These are phyloP conservation scores for Zelostemma sp. DNA, from an alignment of 1,140 invertebrate genomes.

Conservation along the genomic window DNA sequence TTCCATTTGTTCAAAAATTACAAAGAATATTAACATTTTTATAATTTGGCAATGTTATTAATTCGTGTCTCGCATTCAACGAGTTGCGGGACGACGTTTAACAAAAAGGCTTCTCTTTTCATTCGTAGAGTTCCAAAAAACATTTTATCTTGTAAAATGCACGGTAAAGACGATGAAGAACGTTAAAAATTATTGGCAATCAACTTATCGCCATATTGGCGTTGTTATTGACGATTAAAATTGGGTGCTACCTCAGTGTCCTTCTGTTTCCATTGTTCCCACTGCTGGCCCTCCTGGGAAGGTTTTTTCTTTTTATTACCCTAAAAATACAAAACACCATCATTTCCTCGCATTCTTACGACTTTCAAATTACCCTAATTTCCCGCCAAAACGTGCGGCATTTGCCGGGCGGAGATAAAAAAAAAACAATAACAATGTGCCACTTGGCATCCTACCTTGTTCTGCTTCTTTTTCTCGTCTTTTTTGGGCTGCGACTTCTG, in stretches of 20 bases:
- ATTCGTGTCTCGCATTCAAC: too few relatives aligned
- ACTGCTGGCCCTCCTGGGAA: slow-evolving; percentile 59
- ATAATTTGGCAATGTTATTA: too few relatives aligned
- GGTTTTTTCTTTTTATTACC: slow-evolving; percentile 57
- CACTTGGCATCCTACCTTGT: slow-evolving; percentile 51
- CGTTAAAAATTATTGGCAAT: too few relatives aligned
- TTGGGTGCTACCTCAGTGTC: slow-evolving; percentile 63
- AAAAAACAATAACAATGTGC: slow-evolving; percentile 41
- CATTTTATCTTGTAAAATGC: slow-evolving; percentile 6
- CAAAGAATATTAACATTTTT: too few relatives aligned
- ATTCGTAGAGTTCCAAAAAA: too few relatives aligned
- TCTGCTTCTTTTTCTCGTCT: slow-evolving; percentile 61
- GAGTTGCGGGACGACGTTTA: too few relatives aligned
- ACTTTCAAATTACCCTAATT: slow-evolving; percentile 23
- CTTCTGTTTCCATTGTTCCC: slow-evolving; percentile 71
- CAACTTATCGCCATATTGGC: too few relatives aligned
- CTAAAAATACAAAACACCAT: slow-evolving; percentile 22
- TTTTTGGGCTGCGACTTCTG: slow-evolving; percentile 58
- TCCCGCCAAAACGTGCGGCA: slow-evolving; percentile 43
- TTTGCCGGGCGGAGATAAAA: slow-evolving; percentile 34
- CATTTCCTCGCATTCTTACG: too few relatives aligned
- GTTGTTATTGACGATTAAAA: slow-evolving; percentile 2
- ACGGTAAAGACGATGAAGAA: too few relatives aligned
- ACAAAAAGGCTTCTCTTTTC: too few relatives aligned
- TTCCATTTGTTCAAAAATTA: too few relatives aligned